Conservation (phyloP, 2,113 vertebrate genomes). For the Neogale vison region DNA sequence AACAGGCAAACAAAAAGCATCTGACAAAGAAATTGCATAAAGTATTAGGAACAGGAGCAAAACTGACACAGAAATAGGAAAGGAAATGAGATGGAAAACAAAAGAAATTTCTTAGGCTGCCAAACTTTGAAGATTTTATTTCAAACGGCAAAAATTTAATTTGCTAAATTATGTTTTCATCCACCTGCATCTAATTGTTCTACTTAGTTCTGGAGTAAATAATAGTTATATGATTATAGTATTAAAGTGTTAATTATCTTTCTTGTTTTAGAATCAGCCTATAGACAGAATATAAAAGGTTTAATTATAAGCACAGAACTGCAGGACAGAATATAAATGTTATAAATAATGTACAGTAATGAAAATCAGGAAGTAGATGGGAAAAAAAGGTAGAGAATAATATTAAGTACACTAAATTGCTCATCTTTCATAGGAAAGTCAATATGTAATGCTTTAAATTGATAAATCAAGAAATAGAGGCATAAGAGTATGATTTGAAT, state of each 20-base stretch:
- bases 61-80: neutral
- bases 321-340: neutral
- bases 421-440: neutral
- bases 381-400: neutral
- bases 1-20: neutral
- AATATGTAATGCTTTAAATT: neutral
- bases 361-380: neutral
- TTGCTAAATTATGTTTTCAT: neutral
- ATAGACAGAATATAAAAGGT: neutral
- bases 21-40: neutral
- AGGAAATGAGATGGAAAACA: neutral
- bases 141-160: neutral
- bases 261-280: slow-evolving; percentile 9
- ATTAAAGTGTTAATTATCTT: slow-evolving; percentile 8
- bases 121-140: slow-evolving; percentile 16
- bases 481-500: neutral
- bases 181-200: neutral
- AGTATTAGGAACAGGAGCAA: neutral
- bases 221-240: neutral
- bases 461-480: neutral
- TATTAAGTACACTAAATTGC: neutral
- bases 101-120: neutral
- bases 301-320: neutral
- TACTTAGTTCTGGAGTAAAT: neutral
- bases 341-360: neutral